These are phyloP conservation scores for Phainopepla nitens DNA, from an alignment of 2,113 vertebrate genomes.

Conservation along the genomic window DNA sequence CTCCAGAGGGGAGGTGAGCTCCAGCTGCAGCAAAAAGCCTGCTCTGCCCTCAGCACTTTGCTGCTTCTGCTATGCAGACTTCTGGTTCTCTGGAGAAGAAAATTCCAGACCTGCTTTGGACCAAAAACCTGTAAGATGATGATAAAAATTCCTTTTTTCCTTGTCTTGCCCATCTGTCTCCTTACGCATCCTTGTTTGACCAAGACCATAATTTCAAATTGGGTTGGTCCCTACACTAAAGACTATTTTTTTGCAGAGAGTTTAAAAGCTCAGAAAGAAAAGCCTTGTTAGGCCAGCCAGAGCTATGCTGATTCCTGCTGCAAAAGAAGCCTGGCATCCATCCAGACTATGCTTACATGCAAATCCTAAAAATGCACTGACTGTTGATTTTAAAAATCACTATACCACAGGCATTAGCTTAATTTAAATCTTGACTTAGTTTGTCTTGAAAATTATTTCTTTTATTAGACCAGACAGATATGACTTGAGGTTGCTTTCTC, in stretches of 20 bases:
- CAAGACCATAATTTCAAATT: background rate
- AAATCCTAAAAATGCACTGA: background rate
- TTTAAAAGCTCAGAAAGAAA: background rate
- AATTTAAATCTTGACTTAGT: background rate
- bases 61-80: background rate
- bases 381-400: background rate
- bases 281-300: background rate
- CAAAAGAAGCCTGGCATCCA: background rate
- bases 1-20: too few relatives aligned
- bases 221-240: background rate
- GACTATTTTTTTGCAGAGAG: background rate
- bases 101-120: background rate
- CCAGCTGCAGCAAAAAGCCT: background rate
- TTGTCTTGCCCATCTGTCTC: background rate
- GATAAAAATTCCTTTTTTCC: background rate
- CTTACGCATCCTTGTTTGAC: background rate
- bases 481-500: background rate
- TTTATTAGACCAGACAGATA: background rate
- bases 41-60: rapidly evolving
- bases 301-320: background rate
- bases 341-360: background rate
- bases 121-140: background rate
- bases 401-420: background rate
- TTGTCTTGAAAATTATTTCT: conserved; percentile 4
- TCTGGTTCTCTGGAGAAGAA: background rate